phyloP scores from a whole-genome alignment of 2,797 vertebrate genomes.

The Ciconia nigra region DNA sequence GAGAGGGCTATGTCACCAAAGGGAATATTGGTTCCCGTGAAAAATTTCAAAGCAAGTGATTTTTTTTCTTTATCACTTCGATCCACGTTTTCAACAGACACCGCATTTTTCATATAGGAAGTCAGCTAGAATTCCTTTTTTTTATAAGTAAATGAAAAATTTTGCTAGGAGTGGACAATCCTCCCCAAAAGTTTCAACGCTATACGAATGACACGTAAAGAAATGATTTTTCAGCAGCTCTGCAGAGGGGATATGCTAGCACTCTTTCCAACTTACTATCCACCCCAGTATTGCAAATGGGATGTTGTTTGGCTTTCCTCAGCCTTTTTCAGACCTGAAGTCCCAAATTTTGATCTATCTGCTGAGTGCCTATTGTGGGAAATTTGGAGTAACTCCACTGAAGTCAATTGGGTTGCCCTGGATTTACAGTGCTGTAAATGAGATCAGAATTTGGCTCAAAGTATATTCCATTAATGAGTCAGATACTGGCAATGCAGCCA shows the following conservation, averaged over 20 bases:
- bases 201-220: not conserved
- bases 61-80: not conserved
- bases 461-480: slow-evolving; percentile 64
- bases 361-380: slow-evolving; percentile 47
- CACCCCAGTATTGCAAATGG: not conserved
- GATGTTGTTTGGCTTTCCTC: slow-evolving; percentile 26
- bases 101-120: not conserved
- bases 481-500: slow-evolving; percentile 52
- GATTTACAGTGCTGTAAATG: slow-evolving; percentile 63
- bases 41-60: not conserved
- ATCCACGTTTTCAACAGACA: not conserved
- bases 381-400: slow-evolving; percentile 59
- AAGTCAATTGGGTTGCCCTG: slow-evolving; percentile 59
- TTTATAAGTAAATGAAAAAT: not conserved
- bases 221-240: not conserved
- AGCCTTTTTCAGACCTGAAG: slow-evolving; percentile 7
- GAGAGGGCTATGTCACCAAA: not conserved
- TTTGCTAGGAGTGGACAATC: not conserved
- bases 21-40: not conserved
- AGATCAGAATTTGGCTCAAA: slow-evolving; percentile 67
- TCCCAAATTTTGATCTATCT: slow-evolving; percentile 28
- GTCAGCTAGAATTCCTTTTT: not conserved
- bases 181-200: not conserved
- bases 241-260: not conserved
- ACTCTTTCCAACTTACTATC: not conserved